Base-by-base conservation (phyloP, 2,113 vertebrate species). In the Tetrax tetrax region DNA sequence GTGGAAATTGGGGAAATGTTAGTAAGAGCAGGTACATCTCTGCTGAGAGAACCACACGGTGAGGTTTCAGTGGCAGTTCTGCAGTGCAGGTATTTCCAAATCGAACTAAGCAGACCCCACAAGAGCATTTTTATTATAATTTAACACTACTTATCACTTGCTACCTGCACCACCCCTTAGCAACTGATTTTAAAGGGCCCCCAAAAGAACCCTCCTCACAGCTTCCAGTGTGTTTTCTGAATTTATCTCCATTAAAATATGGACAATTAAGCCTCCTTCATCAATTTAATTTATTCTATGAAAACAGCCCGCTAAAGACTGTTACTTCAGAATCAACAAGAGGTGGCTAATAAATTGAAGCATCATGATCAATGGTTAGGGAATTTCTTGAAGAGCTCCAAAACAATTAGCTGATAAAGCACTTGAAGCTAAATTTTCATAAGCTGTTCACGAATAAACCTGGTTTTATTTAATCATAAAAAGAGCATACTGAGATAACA, bases 321-420 rank as follows among this genome's bases (percentile, higher is more conserved):
- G 45, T 69, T 92, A 41, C 60, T 93, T 92, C 61, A 87, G 38
- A 75, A 95, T 38, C 68, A 89, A 72, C 22, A 72, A 82, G 83
- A 80, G 31, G 27, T 53, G 83, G 48, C 35, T 87, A 87, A 82
- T 82, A 84, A 78, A 68, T 68, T 50, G 59, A 50, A 79, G 28
- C 31, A 11, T 37, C 65, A 10, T 65, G 12, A 83, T 59, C 78
- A 91, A 43, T 7, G 35, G 50, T 60, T 93, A 70, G 80, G 54
- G 65, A 83, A 72, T 91, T 76, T 92, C 84, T 82, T 85, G 51
- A 95, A 95, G 74, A 93, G 59, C 53, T 87, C 61, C 77, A 82
- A 23, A 91, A 66, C 37, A 75, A 79, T 80, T 79, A 91, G 28
- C 45, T 74, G 74, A 25, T 41, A 72, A 59, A 89, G 54, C n/a